Evolutionary conservation across 2,888 invertebrate genomes (phyloP), one percentile per base, ranked within the genome.

Genomic region (Apamea epomidion): DNA sequence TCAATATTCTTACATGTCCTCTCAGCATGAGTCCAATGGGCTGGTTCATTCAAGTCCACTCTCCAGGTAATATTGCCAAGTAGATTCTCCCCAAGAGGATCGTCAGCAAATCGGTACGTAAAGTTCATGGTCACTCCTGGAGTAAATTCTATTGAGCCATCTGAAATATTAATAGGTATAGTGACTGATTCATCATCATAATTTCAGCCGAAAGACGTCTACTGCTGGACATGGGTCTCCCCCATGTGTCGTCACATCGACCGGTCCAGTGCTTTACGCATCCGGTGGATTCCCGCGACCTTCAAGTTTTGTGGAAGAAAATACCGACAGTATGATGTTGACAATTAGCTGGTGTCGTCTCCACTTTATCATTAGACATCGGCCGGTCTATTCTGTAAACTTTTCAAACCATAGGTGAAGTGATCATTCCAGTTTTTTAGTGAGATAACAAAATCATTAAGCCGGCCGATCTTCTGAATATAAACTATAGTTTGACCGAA

Each of bases 1-100:
- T 29, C 29, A 62, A 29, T 2, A 29, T 29, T 62, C 65, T 65
- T 25, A 98, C 99, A 99, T 78, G 98, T 98, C 90, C 98, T 98
- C 94, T 99, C 99, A 0, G 98, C 98, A 91, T 99, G 99, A 4
- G 98, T 97, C 99, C 99, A 99, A 92, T 99, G 99, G 0, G 98
- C 98, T 0, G 98, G 98, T 77, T 98, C 97, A 76, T 97, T 97
- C 74, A 98, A 95, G 88, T 98, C 98, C 81, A 99, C 98, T 89
- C 97, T 97, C 99, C 99, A 99, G 0, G 99, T 99, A 87, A 99
- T 99, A 93, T 99, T 99, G 1, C 99, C 99, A 68, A 98, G 97
- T 14, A 99, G 97, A 83, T 98, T 97, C 93, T 99, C 99, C 48
- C 98, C 98, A 12, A 98, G 95, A 0, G 99, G 99, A 95, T 99